phyloP scores from a whole-genome alignment of 2,797 vertebrate genomes.

The Calcarius lapponicus region DNA sequence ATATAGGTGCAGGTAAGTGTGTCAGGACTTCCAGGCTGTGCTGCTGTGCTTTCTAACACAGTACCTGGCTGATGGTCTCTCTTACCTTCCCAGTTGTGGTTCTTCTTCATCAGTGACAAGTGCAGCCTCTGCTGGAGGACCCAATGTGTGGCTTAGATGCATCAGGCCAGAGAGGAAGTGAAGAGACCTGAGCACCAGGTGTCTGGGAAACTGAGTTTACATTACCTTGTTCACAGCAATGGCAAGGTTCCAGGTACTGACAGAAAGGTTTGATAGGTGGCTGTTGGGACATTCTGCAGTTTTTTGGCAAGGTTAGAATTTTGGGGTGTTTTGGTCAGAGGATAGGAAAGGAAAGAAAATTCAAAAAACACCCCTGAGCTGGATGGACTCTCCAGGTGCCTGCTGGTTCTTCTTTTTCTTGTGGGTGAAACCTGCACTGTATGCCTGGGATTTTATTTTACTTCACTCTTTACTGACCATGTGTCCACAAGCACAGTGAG shows the following conservation, averaged over 20 bases:
- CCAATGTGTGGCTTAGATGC: accelerated
- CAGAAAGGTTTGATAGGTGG: neutral
- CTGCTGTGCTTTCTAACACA: neutral
- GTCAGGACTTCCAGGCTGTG: neutral
- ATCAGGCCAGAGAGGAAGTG: neutral
- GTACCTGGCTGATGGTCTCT: neutral
- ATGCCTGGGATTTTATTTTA: neutral
- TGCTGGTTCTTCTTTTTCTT: neutral
- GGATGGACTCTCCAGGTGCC: neutral
- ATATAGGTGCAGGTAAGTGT: neutral
- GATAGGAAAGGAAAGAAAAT: neutral
- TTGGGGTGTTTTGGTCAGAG: neutral
- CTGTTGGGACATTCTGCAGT: neutral
- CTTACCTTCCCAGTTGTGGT: neutral
- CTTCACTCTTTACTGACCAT: neutral
- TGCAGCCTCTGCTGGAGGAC: neutral
- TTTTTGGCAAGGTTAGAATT: neutral
- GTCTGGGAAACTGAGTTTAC: neutral
- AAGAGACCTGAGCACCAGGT: neutral
- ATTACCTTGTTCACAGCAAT: neutral
- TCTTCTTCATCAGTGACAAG: neutral
- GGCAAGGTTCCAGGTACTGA: neutral
- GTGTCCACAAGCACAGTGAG: neutral
- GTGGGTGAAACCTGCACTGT: neutral
- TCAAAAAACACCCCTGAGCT: neutral